Evolutionary conservation across 2,888 invertebrate genomes (phyloP), one percentile per base, ranked within the genome.

Genomic region (Agrilus cyanescens): DNA sequence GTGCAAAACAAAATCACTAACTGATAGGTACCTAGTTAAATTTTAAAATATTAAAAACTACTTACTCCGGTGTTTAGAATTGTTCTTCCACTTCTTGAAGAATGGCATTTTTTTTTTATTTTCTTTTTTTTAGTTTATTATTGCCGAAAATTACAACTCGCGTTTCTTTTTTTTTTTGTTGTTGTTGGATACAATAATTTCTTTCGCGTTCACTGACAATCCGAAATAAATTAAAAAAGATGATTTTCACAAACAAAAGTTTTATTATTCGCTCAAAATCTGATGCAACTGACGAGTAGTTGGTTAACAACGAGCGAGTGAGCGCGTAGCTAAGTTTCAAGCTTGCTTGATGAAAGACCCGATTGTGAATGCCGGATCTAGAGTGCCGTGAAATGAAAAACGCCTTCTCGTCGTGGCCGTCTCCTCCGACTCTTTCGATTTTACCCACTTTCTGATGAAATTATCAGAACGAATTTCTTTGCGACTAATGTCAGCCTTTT

Each of bases 41-140:
- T 38, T 25, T 37, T 33, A 43, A 40, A 46, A 41, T 49, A 38
- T 32, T 32, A 16, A 41, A 43, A 33, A 14, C 18, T 47, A 75
- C 79, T 79, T 59, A 80, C 80, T 80, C 72, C 77, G 76, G 55
- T 80, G 80, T 55, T 78, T 80, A 12, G 78, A 76, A 62, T 74
- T 76, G 53, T 69, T 76, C 55, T 72, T 78, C 78, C 76, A 79
- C 61, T 75, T 76, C 59, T 76, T 70, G 53, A 80, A 65, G 49
- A 80, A 72, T 37, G 75, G 76, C 65, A 79, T 76, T 50, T 52
- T 52, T 31, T 45, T 42, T 31, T 30, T 37, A 30, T 38, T n/a
- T 12, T 41, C 16, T 36, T 20, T 29, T n/a, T 12, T n/a, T 10
- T 7, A 29, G n/a, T n/a, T n/a, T n/a, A n/a, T n/a, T n/a, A 33